phyloP scores from a whole-genome alignment of 2,113 vertebrate species.

The Grus americana region DNA sequence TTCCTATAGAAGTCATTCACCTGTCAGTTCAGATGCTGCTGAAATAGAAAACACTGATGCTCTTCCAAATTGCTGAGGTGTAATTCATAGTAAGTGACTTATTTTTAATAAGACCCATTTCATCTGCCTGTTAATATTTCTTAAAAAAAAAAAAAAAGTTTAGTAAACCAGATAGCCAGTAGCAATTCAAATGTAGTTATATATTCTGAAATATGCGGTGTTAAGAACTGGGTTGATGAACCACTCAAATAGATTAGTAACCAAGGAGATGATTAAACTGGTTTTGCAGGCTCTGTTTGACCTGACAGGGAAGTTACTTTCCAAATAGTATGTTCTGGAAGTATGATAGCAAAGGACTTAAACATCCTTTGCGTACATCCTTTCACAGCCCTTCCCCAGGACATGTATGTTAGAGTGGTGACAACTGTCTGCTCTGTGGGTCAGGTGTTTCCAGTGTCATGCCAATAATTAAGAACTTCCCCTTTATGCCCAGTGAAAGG shows the following conservation, averaged over 20 bases:
- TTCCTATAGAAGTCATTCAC: neutral
- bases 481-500: neutral
- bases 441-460: neutral
- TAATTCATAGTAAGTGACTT: neutral
- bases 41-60: neutral
- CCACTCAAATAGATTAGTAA: constrained; percentile 38
- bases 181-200: neutral
- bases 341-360: neutral
- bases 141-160: neutral
- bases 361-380: neutral
- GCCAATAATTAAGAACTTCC: neutral
- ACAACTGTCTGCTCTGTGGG: neutral
- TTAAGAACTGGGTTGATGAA: constrained; percentile 12
- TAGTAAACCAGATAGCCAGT: neutral
- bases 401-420: neutral
- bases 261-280: constrained; percentile 60
- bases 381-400: neutral
- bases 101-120: neutral
- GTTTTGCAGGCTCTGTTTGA: constrained; percentile 59
- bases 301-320: constrained; percentile 11
- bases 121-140: neutral
- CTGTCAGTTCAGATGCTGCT: neutral
- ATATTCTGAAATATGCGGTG: neutral
- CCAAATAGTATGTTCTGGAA: neutral
- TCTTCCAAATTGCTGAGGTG: neutral